phyloP scores from a whole-genome alignment of 2,113 vertebrate genomes.

The Candoia aspera region DNA sequence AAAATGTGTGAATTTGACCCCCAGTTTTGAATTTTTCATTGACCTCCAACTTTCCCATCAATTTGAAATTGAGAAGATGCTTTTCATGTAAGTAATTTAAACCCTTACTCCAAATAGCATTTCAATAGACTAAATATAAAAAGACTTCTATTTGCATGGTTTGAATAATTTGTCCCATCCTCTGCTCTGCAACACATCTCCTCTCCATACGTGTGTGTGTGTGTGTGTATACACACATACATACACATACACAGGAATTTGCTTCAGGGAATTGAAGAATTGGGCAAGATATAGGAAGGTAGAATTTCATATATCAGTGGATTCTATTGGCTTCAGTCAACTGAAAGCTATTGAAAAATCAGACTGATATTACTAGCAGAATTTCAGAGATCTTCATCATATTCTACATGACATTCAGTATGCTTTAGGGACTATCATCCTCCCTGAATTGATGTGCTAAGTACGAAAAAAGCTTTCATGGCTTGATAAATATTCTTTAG shows the following conservation, averaged over 20 bases:
- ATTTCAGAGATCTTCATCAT: constrained; percentile 30
- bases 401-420: neutral
- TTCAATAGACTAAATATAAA: neutral
- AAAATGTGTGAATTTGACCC: neutral
- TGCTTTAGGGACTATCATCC: constrained; percentile 36
- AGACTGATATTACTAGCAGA: neutral
- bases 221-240: no score
- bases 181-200: no score
- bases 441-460: constrained; percentile 49
- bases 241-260: no score
- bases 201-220: no score
- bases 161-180: no score
- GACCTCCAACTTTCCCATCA: neutral
- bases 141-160: neutral
- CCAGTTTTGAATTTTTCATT: neutral
- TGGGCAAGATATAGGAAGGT: neutral
- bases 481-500: constrained; percentile 32
- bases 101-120: constrained; percentile 7
- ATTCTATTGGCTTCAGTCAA: neutral
- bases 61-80: neutral
- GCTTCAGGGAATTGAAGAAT: neutral
- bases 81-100: neutral
- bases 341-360: constrained; percentile 29
- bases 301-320: neutral
- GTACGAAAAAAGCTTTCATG: constrained; percentile 17